Percentiles rank a stretch among this genome's conserved stretches.
Evolutionary conservation across 2,888 invertebrate genomes (phyloP).

Genomic region (Nemotelus nigrinus): DNA sequence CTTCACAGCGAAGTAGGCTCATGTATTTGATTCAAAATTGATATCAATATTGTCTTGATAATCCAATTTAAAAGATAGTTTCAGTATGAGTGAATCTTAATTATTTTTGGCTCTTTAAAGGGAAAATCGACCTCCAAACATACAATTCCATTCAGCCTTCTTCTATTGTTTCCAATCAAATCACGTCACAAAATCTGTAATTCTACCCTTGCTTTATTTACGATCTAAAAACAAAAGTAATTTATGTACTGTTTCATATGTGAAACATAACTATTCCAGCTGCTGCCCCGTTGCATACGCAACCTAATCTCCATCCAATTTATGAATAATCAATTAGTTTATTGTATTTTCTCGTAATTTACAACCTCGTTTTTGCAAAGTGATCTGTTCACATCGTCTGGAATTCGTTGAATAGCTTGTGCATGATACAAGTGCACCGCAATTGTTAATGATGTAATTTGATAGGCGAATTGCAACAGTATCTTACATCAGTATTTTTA

Average conservation of each 20-base stretch:
- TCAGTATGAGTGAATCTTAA: too few species aligned
- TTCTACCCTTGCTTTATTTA: too few species aligned
- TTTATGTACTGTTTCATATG: neutral
- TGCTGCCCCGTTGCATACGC: neutral
- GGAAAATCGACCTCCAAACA: too few species aligned
- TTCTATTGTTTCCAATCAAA: too few species aligned
- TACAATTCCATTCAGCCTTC: too few species aligned
- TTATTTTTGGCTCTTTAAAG: too few species aligned
- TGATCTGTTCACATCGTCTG: neutral
- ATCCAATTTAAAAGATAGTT: too few species aligned
- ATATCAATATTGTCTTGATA: too few species aligned
- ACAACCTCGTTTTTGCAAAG: neutral
- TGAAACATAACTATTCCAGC: neutral
- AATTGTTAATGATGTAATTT: conserved; percentile 41
- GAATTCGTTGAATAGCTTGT: conserved; percentile 24
- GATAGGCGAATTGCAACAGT: conserved; percentile 32
- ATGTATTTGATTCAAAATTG: too few species aligned
- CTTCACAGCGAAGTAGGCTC: too few species aligned
- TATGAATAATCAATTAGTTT: conserved; percentile 14
- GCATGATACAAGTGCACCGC: neutral
- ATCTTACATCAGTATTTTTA: conserved; percentile 41
- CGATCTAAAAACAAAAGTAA: neutral
- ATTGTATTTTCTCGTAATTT: conserved; percentile 17
- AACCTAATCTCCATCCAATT: neutral
- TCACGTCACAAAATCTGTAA: too few species aligned